phyloP scores from a whole-genome alignment of 2,888 invertebrate species.

The Chirona hameri region DNA sequence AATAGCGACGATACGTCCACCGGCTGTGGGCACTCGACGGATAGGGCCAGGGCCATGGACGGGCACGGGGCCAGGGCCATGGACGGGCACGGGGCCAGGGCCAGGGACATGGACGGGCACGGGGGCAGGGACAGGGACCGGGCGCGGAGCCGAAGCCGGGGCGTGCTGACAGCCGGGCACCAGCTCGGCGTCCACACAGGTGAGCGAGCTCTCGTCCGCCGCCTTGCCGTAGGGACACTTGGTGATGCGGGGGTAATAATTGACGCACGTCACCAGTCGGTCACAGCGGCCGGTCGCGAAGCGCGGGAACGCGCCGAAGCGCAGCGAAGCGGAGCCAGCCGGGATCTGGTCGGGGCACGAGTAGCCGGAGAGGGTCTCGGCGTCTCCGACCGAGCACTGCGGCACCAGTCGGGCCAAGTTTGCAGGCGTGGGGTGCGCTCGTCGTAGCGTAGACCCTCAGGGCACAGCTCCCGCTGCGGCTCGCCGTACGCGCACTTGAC shows the following conservation, averaged over 20 bases:
- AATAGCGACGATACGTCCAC: too few relatives aligned
- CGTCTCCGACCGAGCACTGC: conserved; percentile 31
- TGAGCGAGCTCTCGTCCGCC: conserved; percentile 75
- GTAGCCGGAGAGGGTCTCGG: conserved; percentile 75
- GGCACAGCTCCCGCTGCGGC: conserved; percentile 74
- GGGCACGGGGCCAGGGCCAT: too few relatives aligned
- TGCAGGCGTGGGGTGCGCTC: conserved; percentile 83
- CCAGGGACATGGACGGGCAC: too few relatives aligned
- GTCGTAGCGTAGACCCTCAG: conserved; percentile 83
- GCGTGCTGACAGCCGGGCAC: conserved; percentile 33
- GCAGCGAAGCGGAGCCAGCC: conserved; percentile 72
- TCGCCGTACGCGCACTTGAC: conserved; percentile 80
- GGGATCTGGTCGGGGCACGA: conserved; percentile 84
- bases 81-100: too few relatives aligned
- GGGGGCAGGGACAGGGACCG: too few relatives aligned
- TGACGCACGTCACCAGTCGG: conserved; percentile 83
- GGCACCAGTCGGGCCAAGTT: conserved; percentile 91
- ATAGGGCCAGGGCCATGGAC: too few relatives aligned
- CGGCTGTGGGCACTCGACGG: too few relatives aligned
- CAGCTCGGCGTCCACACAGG: conserved; percentile 64
- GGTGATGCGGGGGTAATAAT: conserved; percentile 80
- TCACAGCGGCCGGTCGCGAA: conserved; percentile 85
- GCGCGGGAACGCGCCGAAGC: conserved; percentile 89
- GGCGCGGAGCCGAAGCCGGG: too few relatives aligned
- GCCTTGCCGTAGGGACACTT: conserved; percentile 83